phyloP scores from a whole-genome alignment of 2,797 vertebrate species.

The Parauchenoglanis punctatus region DNA sequence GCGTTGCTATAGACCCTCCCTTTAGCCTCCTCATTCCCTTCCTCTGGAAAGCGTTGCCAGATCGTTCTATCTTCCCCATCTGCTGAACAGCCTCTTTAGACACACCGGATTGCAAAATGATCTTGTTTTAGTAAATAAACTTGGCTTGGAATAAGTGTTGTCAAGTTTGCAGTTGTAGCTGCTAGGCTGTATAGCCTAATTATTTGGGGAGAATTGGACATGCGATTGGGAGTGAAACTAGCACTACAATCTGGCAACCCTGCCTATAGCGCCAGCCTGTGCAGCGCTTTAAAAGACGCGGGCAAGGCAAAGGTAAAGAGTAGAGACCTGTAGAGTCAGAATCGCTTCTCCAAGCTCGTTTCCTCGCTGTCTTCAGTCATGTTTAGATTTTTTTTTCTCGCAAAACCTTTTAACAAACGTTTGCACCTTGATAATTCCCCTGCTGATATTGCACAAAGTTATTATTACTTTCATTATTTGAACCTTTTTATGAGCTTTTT shows the following conservation, averaged over 20 bases:
- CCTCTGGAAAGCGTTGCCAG: background rate
- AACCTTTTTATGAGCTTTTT: too few relatives aligned
- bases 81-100: too few relatives aligned
- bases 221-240: too few relatives aligned
- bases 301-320: background rate
- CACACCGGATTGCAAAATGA: background rate
- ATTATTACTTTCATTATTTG: too few relatives aligned
- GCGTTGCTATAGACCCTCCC: slow-evolving; percentile 24
- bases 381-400: too few relatives aligned
- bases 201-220: fast-evolving
- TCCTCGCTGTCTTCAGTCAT: background rate
- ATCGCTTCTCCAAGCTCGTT: background rate
- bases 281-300: slow-evolving; percentile 19
- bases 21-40: background rate
- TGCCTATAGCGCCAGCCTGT: background rate
- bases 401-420: background rate
- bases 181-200: background rate
- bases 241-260: slow-evolving; percentile 4
- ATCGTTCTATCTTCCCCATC: background rate
- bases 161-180: background rate
- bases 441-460: background rate
- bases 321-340: background rate
- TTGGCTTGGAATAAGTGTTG: background rate
- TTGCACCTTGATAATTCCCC: background rate
- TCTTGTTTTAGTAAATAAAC: background rate